Conservation (phyloP, 92 coral and sea anemone genomes). For the Paramuricea clavata region DNA sequence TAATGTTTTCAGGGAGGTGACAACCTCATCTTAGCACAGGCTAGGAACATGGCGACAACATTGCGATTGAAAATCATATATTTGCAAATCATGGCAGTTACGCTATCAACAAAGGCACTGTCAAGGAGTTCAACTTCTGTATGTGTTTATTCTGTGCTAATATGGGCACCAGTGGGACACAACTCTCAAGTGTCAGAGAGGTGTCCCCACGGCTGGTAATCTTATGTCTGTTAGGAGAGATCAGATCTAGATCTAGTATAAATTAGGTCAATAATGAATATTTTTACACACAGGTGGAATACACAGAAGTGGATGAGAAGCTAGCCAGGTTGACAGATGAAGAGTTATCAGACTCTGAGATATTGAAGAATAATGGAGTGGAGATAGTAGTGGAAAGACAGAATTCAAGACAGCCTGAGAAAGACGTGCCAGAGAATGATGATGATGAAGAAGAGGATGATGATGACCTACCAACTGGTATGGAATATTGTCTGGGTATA, state of each 20-base stretch:
- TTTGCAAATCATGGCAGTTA: too few relatives aligned
- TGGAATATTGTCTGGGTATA: too few relatives aligned
- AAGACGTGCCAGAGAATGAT: constrained; percentile 64
- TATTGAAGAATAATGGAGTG: constrained; percentile 39
- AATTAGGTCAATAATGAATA: background rate
- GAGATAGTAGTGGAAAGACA: background rate
- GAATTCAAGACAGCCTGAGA: constrained; percentile 10
- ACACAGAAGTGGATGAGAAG: constrained; percentile 99
- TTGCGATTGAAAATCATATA: too few relatives aligned
- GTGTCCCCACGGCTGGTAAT: too few relatives aligned
- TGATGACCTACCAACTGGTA: constrained; percentile 58
- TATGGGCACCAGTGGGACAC: too few relatives aligned
- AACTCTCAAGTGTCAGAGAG: too few relatives aligned
- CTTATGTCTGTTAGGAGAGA: background rate
- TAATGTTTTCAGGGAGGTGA: too few relatives aligned
- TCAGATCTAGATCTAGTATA: background rate
- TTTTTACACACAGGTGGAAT: constrained; percentile 80
- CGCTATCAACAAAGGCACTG: too few relatives aligned
- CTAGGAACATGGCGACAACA: too few relatives aligned
- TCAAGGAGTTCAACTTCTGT: too few relatives aligned
- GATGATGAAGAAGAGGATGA: constrained; percentile 96
- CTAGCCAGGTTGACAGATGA: constrained; percentile 96
- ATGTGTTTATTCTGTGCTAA: too few relatives aligned
- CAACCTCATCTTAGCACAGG: too few relatives aligned
- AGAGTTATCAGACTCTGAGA: constrained; percentile 90